Evolutionary conservation across 2,888 invertebrate genomes (phyloP).

Genomic region (Zonitis immaculata): DNA sequence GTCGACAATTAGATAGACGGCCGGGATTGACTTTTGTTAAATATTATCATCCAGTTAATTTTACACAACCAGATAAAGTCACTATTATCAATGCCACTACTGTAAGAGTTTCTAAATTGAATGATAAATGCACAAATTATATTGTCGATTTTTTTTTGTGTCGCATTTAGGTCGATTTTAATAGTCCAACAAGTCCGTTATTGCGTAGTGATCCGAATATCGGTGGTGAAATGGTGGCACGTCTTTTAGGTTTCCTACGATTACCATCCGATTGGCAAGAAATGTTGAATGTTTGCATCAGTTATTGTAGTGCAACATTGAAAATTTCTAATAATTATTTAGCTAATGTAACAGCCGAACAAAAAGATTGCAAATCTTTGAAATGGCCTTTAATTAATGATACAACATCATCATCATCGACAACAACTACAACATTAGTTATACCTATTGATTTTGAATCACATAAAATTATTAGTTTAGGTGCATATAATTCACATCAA

Average conservation of each 20-base stretch:
- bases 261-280: conserved; percentile 75
- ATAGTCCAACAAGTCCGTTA: conserved; percentile 62
- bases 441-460: conserved; percentile 50
- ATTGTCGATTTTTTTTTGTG: background rate
- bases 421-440: conserved; percentile 31
- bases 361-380: conserved; percentile 65
- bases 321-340: conserved; percentile 50
- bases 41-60: conserved; percentile 83
- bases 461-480: conserved; percentile 46
- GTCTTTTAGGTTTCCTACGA: conserved; percentile 76
- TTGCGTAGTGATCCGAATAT: conserved; percentile 63
- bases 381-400: conserved; percentile 53
- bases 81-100: conserved; percentile 81
- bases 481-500: conserved; percentile 57
- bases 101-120: conserved; percentile 44
- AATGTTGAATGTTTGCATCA: conserved; percentile 71
- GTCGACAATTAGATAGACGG: conserved; percentile 70
- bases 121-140: no score
- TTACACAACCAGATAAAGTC: conserved; percentile 83
- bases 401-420: conserved; percentile 12
- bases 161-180: conserved; percentile 61
- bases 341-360: conserved; percentile 61
- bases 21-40: conserved; percentile 86
- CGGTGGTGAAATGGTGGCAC: conserved; percentile 70
- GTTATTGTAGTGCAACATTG: conserved; percentile 69